These are phyloP conservation scores for Nephrotoma appendiculata DNA, from an alignment of 2,888 invertebrate species.

Conservation along the genomic window DNA sequence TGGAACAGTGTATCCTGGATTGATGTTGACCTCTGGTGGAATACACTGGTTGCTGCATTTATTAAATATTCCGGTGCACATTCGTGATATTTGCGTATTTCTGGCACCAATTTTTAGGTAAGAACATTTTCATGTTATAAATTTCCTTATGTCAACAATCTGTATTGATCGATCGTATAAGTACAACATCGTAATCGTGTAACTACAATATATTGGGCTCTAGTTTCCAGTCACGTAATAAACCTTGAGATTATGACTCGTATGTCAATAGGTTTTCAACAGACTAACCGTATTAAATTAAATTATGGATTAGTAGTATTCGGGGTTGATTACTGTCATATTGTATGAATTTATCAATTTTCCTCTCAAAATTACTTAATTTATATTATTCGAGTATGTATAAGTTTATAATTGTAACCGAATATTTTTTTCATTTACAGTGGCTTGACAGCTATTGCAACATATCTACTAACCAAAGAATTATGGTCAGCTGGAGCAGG, in stretches of 20 bases:
- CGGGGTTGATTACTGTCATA: neutral
- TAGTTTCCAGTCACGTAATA: too few relatives aligned
- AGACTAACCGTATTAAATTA: too few relatives aligned
- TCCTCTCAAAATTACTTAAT: neutral
- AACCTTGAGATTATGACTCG: too few relatives aligned
- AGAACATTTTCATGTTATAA: conserved; percentile 5
- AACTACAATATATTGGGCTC: too few relatives aligned
- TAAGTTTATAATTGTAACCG: neutral
- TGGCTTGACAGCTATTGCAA: conserved; percentile 94
- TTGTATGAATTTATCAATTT: neutral
- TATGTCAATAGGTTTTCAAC: too few relatives aligned
- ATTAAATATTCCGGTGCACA: conserved; percentile 93
- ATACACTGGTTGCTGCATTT: conserved; percentile 88
- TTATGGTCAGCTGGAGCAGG: conserved; percentile 95
- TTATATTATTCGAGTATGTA: too few relatives aligned
- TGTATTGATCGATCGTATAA: too few relatives aligned
- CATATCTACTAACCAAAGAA: conserved; percentile 94
- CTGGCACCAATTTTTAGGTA: conserved; percentile 93
- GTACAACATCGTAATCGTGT: too few relatives aligned
- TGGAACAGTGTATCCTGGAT: conserved; percentile 96
- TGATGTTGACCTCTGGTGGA: conserved; percentile 97
- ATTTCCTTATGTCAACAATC: too few relatives aligned
- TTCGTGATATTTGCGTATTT: conserved; percentile 97
- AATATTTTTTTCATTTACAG: conserved; percentile 38
- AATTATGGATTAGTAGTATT: too few relatives aligned